Evolutionary conservation across 2,888 invertebrate species (phyloP).

Genomic region (Blastobasis lacticolella): DNA sequence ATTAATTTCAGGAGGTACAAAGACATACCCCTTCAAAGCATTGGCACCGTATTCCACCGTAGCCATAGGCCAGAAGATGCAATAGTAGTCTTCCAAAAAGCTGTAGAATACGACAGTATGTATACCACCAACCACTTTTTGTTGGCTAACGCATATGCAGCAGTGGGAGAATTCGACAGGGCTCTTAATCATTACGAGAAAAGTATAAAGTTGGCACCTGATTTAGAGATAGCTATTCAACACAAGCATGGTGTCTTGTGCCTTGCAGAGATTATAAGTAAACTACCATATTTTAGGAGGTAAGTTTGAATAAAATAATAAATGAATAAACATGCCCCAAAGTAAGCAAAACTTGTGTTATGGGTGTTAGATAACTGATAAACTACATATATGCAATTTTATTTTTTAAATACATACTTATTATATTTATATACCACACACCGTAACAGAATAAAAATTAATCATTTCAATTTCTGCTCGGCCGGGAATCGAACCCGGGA

Average conservation of each 20-base stretch:
- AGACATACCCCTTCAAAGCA: slow-evolving; percentile 81
- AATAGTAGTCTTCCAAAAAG: slow-evolving; percentile 80
- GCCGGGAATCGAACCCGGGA: too few species aligned
- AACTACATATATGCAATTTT: too few species aligned
- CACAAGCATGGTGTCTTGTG: slow-evolving; percentile 80
- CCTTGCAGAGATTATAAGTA: slow-evolving; percentile 76
- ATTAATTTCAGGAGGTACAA: slow-evolving; percentile 76
- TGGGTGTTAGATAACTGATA: too few species aligned
- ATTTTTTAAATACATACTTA: too few species aligned
- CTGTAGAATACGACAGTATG: slow-evolving; percentile 80
- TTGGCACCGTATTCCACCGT: slow-evolving; percentile 83
- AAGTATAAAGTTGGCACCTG: slow-evolving; percentile 77
- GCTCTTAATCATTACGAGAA: slow-evolving; percentile 76
- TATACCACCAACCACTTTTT: slow-evolving; percentile 78
- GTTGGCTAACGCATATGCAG: slow-evolving; percentile 82
- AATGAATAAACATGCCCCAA: too few species aligned
- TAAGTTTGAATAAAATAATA: slow-evolving; percentile 44
- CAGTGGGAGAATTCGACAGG: slow-evolving; percentile 80
- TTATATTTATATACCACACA: too few species aligned
- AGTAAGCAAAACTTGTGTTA: too few species aligned
- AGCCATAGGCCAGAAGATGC: slow-evolving; percentile 81
- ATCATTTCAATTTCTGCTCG: too few species aligned
- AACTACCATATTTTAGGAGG: slow-evolving; percentile 78
- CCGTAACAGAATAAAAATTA: too few species aligned
- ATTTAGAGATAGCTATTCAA: slow-evolving; percentile 75